These are phyloP conservation scores for Zophobas morio DNA, from an alignment of 1,140 invertebrate species.

Conservation along the genomic window DNA sequence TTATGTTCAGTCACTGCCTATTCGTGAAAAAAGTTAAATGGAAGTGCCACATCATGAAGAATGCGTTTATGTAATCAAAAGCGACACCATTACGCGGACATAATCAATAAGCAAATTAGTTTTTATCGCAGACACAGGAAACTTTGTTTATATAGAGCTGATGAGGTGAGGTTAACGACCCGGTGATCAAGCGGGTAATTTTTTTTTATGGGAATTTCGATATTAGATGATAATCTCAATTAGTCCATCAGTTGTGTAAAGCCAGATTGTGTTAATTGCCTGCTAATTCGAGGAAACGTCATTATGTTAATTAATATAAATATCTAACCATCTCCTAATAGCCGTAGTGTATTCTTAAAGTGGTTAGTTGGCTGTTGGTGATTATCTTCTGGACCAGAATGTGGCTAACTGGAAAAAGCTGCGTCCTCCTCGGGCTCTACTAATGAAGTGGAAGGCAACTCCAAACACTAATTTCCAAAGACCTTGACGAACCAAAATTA, in stretches of 20 bases:
- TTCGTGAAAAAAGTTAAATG: no score
- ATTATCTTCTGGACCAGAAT: background rate
- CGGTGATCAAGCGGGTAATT: background rate
- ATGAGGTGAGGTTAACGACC: slow-evolving; percentile 1
- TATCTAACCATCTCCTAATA: background rate
- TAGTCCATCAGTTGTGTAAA: slow-evolving; percentile 11
- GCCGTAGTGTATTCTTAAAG: background rate
- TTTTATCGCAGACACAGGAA: no score
- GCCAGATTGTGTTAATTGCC: slow-evolving; percentile 9
- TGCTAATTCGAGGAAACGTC: slow-evolving; percentile 20
- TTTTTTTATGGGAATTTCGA: background rate
- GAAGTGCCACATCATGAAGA: no score
- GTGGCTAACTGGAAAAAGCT: no score
- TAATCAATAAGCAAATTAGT: no score
- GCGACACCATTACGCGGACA: no score
- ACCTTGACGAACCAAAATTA: background rate
- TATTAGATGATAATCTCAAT: slow-evolving; percentile 13
- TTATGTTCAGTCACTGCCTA: no score
- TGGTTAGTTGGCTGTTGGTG: background rate
- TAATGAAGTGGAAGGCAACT: no score
- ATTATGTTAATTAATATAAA: slow-evolving; percentile 19
- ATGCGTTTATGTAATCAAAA: no score
- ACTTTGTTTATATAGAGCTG: background rate
- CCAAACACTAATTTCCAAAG: no score
- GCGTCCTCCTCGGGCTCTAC: no score